Conservation (phyloP, 92 coral and sea anemone species). For the Hydrozoanthus gracilis region DNA sequence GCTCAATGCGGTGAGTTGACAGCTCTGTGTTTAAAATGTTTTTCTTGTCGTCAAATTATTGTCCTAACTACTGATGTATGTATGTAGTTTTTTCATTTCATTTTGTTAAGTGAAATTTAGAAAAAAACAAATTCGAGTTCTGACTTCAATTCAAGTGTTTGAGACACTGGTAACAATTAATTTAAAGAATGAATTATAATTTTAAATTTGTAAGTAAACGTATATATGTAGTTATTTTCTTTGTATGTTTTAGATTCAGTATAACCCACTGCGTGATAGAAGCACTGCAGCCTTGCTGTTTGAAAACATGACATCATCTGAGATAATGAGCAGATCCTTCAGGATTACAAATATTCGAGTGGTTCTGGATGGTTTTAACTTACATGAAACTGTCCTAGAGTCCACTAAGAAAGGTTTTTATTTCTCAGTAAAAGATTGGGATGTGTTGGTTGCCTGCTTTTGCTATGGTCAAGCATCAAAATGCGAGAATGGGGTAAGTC, state of each 20-base stretch:
- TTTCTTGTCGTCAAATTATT: too few species aligned
- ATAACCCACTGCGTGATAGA: slow-evolving; percentile 71
- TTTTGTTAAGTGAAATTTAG: too few species aligned
- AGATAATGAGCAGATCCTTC: slow-evolving; percentile 44
- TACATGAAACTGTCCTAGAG: slow-evolving; percentile 47
- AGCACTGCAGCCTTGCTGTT: slow-evolving; percentile 43
- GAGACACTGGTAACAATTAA: too few species aligned
- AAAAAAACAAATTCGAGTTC: too few species aligned
- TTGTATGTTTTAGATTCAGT: slow-evolving; percentile 47
- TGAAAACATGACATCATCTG: slow-evolving; percentile 60
- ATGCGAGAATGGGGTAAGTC: slow-evolving; percentile 70
- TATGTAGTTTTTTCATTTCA: too few species aligned
- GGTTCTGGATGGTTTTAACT: slow-evolving; percentile 71
- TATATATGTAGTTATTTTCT: too few species aligned
- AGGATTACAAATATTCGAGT: slow-evolving; percentile 82
- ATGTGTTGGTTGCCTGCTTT: slow-evolving; percentile 79
- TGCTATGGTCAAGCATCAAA: slow-evolving; percentile 91
- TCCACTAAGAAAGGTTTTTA: slow-evolving; percentile 57
- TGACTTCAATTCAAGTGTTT: too few species aligned
- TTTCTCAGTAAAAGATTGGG: slow-evolving; percentile 87
- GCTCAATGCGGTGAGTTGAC: not conserved
- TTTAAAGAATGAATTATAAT: too few species aligned
- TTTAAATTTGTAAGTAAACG: too few species aligned
- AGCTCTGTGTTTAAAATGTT: not conserved
- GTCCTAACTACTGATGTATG: too few species aligned